These are phyloP conservation scores for Cygnus buccinator DNA, from an alignment of 2,113 vertebrate species.

Conservation along the genomic window DNA sequence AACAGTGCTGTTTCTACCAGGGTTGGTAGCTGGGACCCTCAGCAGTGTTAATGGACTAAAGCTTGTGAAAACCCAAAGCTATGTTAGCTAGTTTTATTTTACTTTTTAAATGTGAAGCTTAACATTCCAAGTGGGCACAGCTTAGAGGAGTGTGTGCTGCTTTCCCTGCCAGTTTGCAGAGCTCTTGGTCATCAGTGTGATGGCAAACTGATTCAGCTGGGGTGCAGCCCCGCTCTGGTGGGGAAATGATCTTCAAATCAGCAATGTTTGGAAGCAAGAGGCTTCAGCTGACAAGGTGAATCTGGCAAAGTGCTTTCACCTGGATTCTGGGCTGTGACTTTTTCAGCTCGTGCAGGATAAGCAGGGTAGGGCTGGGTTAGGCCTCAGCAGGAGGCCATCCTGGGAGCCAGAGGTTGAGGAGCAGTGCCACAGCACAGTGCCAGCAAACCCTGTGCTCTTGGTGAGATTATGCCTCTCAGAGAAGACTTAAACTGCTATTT, in stretches of 20 bases:
- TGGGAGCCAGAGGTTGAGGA: not conserved
- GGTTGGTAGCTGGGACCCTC: not conserved
- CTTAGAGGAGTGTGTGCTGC: accelerated
- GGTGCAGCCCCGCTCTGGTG: accelerated
- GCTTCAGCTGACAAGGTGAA: not conserved
- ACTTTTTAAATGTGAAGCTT: not conserved
- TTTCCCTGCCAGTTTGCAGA: not conserved
- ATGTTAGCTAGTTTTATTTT: not conserved
- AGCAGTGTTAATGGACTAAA: not conserved
- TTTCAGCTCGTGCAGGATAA: not conserved
- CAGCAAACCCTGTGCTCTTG: not conserved
- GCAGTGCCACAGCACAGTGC: accelerated
- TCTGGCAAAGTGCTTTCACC: conserved; percentile 25
- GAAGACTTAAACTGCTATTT: not conserved
- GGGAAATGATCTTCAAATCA: accelerated
- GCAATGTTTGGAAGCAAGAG: not conserved
- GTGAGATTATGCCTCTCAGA: not conserved
- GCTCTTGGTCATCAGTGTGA: accelerated
- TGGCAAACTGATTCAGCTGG: not conserved
- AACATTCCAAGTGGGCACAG: not conserved
- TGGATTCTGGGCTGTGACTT: not conserved
- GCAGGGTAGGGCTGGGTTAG: not conserved
- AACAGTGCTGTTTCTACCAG: accelerated
- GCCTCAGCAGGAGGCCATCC: accelerated
- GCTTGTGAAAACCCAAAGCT: not conserved